Evolutionary conservation across 2,797 vertebrate species (phyloP), one percentile per base, ranked within the genome.

Genomic region (Chloroceryle inda): DNA sequence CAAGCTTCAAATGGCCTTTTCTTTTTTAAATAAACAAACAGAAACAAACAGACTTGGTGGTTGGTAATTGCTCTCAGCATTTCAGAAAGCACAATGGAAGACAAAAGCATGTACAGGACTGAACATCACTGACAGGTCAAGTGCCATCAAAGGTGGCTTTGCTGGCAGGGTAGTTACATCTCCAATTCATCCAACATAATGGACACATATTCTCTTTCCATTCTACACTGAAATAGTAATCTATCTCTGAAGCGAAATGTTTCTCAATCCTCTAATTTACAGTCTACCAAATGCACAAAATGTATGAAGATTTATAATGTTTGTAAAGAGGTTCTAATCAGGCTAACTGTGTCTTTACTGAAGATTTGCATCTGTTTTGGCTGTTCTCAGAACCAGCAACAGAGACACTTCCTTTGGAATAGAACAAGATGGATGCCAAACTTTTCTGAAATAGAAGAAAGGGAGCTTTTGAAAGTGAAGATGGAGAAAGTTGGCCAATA

Each of bases 241-340:
- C 47, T 78, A 50, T 42, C 64, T 93, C 56, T 73, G 83, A 71
- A 91, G 24, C 63, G 74, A 21, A 81, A 61, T 58, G 31, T 69
- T 94, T 94, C 50, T 55, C 78, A 74, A n/a, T 84, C 24, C 52
- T 88, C 47, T 68, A 75, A 91, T 93, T 89, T 35, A 52, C 92
- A 73, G 52, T 53, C 33, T 21, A 4, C 49, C 75, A 84, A 94
- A 63, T 22, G 82, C 22, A 79, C 56, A 75, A 77, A 84, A 47
- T 1, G 35, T 64, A 87, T 68, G 29, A 88, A 85, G 33, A 66
- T 92, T 55, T 64, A 22, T 38, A 90, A 78, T n/a, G 68, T 33
- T 47, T 5, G 11, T 53, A 87, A 81, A 33, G 69, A 85, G 24
- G 33, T 77, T 92, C 42, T 64, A 67, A 69, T 83, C n/a, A 71